Percentiles rank a stretch among this genome's conserved stretches.
Evolutionary conservation across 2,113 vertebrate genomes (phyloP).

Genomic region (Porphyrio hochstetteri): DNA sequence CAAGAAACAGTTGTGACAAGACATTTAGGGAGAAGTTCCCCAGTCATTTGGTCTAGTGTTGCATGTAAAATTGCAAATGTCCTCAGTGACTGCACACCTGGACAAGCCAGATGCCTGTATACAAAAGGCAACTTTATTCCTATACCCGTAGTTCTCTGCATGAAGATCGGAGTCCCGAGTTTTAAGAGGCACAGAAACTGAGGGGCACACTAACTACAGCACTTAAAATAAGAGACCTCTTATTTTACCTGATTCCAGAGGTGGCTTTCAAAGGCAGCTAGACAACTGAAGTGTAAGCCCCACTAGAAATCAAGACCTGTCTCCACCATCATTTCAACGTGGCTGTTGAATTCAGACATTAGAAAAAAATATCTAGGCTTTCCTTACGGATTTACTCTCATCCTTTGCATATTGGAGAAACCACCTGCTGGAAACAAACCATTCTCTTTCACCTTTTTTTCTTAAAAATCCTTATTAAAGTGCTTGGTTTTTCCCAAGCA

Average conservation of each 20-base stretch:
- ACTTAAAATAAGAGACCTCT: neutral
- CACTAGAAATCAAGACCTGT: neutral
- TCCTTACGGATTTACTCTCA: neutral
- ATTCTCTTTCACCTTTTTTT: neutral
- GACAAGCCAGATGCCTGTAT: neutral
- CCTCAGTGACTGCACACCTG: neutral
- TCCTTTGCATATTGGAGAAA: neutral
- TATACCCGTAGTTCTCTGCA: neutral
- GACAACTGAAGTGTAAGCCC: neutral
- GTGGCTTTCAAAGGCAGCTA: neutral
- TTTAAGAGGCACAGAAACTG: neutral
- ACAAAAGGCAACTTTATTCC: neutral
- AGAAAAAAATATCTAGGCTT: neutral
- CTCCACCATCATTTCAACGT: neutral
- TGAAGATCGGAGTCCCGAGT: neutral
- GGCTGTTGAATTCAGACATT: neutral
- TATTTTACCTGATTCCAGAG: neutral
- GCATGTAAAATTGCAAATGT: neutral
- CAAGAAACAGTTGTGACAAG: neutral
- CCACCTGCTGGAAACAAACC: neutral
- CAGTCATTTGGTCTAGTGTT: rapidly evolving
- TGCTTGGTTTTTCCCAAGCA: neutral
- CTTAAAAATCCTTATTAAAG: neutral
- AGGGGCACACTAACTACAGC: neutral
- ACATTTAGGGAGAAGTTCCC: neutral